These are phyloP conservation scores for Dendrocincla fuliginosa DNA, from an alignment of 2,797 vertebrate species.

Conservation along the genomic window DNA sequence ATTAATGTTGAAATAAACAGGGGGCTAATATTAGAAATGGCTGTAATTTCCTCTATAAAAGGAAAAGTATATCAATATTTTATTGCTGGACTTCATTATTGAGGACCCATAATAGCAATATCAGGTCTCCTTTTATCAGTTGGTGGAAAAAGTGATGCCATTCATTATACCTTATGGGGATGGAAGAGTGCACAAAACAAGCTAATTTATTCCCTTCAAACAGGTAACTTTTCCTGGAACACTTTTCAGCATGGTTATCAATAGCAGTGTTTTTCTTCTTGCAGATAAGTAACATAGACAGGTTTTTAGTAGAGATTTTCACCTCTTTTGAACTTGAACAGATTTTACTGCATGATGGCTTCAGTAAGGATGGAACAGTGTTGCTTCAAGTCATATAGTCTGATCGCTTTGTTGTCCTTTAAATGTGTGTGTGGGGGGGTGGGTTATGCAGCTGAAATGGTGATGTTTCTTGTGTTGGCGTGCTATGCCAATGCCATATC, in stretches of 20 bases:
- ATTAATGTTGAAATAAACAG: neutral
- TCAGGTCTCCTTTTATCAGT: neutral
- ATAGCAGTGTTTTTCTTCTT: neutral
- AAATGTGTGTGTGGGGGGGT: neutral
- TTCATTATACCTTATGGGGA: neutral
- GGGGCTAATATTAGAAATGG: neutral
- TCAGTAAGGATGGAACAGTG: neutral
- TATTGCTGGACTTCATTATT: neutral
- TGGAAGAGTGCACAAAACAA: neutral
- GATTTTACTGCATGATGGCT: neutral
- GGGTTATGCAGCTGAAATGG: neutral
- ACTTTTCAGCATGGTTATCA: neutral
- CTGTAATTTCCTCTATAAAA: constrained; percentile 15
- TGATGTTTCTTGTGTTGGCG: neutral
- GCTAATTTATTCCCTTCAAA: neutral
- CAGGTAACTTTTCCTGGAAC: neutral
- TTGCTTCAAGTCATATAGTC: neutral
- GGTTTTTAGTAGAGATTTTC: neutral
- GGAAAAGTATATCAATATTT: neutral
- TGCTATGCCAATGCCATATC: neutral
- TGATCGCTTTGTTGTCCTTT: neutral
- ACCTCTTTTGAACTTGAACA: neutral
- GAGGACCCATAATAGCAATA: neutral
- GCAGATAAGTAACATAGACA: neutral
- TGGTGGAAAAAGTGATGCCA: neutral